Evolutionary conservation across 2,888 invertebrate genomes (phyloP), one percentile per base, ranked within the genome.

Genomic region (Strigamia crassipes): DNA sequence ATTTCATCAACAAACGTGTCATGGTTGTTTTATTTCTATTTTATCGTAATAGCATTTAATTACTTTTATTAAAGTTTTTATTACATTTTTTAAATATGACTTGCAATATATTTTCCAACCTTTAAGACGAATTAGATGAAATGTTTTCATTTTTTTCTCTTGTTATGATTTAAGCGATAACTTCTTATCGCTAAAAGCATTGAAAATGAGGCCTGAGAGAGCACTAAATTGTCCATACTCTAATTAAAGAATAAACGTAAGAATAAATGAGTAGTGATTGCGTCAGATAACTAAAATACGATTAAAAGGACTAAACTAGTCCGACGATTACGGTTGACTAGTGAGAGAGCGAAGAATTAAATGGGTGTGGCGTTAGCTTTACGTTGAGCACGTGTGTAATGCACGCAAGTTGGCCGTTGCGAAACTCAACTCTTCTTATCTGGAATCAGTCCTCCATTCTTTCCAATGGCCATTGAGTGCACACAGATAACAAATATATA

Each of bases 401-500:
- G 73, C 73, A 73, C 31, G 73, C 73, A 73, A 31, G 73, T 73
- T 73, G 73, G 73, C 73, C 73, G 73, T 73, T 73, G 6, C 8
- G 73, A 73, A 73, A 73, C 73, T 73, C 73, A 31, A 8, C 73
- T 73, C 73, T 27, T 27, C 73, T 73, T 73, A 73, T 73, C 73
- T 73, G 12, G 73, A 12, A 73, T 73, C 73, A 27, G 73, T 31
- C 31, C 73, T 31, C 61, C 73, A 73, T 73, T 73, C 73, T 73
- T 73, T 73, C 27, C 73, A 73, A 73, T 73, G 73, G 73, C 73
- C 73, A 73, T 73, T 73, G 73, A 73, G 73, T 73, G 73, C 73
- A 73, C 73, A 73, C 73, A 73, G 73, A 73, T 73, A 73, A 73
- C 73, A 73, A 73, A 73, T 73, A 73, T 73, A 73, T 73, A 73